Evolutionary conservation across 2,797 vertebrate species (phyloP).

Genomic region (Graptemys geographica): DNA sequence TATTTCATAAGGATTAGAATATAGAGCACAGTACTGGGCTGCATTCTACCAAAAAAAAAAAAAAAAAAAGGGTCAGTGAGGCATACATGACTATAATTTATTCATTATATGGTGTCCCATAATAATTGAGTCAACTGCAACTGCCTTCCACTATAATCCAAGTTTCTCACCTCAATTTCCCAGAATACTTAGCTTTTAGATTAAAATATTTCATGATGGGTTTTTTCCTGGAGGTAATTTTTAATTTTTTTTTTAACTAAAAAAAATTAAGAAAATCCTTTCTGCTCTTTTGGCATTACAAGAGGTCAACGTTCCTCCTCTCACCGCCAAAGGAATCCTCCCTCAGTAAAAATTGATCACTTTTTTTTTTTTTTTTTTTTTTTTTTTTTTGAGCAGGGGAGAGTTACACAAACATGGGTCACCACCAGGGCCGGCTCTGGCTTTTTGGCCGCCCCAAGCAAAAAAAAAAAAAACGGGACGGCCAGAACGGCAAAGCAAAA

Average conservation of each 20-base stretch:
- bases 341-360: background rate
- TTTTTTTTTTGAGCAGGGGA: too few species aligned
- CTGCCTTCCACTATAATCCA: background rate
- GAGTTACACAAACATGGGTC: background rate
- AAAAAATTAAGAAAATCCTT: background rate
- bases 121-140: background rate
- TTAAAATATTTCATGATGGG: background rate
- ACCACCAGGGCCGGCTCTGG: background rate
- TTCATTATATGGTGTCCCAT: background rate
- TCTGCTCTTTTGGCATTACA: background rate
- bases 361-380: background rate
- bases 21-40: background rate
- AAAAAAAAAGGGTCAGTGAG: background rate
- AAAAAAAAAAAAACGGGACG: too few species aligned
- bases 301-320: background rate
- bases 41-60: background rate
- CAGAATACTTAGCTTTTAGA: background rate
- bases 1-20: background rate
- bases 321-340: background rate
- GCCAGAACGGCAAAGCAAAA: too few species aligned
- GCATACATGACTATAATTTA: background rate
- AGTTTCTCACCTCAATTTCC: constrained; percentile 1
- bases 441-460: too few species aligned
- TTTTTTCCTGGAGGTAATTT: background rate
- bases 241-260: background rate